Percentiles rank a stretch among this genome's conserved stretches.
phyloP scores from a whole-genome alignment of 2,797 vertebrate species.

The Steatocranus sp. region DNA sequence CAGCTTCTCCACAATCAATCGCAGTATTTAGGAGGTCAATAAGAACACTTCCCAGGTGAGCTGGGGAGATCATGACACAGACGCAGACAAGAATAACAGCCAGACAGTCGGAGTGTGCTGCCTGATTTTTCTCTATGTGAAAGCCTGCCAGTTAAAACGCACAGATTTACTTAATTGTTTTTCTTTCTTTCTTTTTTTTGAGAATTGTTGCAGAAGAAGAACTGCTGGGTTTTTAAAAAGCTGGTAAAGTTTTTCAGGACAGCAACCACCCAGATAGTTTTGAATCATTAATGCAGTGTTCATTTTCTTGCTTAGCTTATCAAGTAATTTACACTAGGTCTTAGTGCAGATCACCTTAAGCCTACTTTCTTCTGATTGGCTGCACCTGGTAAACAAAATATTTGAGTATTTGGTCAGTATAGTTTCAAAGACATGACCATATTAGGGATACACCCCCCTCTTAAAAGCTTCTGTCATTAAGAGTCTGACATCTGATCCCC shows the following conservation, averaged over 20 bases:
- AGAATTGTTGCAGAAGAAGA: neutral
- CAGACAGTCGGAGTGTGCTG: constrained; percentile 4
- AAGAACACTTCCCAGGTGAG: constrained; percentile 68
- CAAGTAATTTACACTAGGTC: neutral
- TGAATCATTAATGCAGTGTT: neutral
- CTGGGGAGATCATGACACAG: constrained; percentile 51
- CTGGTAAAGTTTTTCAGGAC: neutral
- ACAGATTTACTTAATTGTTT: neutral
- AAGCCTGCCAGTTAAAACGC: neutral
- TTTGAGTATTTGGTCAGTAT: neutral
- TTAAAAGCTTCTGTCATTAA: neutral
- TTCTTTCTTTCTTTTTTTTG: neutral
- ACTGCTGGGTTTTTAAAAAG: neutral
- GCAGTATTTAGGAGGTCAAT: constrained; percentile 73
- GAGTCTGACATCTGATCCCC: neutral
- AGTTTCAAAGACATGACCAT: neutral
- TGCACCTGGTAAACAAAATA: neutral
- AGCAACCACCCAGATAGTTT: neutral
- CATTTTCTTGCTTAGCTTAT: neutral
- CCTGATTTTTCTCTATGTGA: constrained; percentile 2
- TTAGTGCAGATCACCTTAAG: neutral
- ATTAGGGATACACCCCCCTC: neutral
- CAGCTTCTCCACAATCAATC: constrained; percentile 71
- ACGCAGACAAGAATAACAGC: constrained; percentile 45
- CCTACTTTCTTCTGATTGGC: neutral